These are phyloP conservation scores for Darevskia mixta DNA, from an alignment of 2,797 vertebrate genomes.

Conservation along the genomic window DNA sequence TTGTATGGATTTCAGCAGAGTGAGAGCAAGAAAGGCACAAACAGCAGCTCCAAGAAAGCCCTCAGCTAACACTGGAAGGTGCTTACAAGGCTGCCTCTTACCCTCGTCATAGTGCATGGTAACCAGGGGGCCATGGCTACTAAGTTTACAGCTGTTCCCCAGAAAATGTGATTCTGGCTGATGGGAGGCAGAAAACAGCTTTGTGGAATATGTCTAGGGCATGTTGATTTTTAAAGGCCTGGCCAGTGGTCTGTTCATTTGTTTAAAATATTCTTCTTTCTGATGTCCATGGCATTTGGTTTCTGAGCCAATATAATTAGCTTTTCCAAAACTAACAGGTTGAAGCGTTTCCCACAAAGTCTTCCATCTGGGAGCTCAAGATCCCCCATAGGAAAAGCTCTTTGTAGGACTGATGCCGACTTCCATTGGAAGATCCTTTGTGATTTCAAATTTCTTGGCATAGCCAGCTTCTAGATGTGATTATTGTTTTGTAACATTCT, in stretches of 20 bases:
- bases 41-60: not conserved
- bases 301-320: too few species aligned
- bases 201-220: not conserved
- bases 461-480: accelerated
- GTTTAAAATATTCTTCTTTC: not conserved
- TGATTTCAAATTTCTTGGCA: accelerated
- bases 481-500: not conserved
- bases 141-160: not conserved
- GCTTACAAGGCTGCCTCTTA: not conserved
- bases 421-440: not conserved
- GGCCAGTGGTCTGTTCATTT: not conserved
- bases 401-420: accelerated
- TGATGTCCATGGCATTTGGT: not conserved
- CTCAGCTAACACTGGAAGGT: not conserved
- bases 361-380: accelerated
- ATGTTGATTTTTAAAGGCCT: not conserved
- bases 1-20: not conserved
- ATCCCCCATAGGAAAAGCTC: accelerated
- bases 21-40: not conserved
- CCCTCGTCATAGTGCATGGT: not conserved
- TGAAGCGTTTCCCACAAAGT: not conserved
- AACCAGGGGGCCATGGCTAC: not conserved
- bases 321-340: not conserved
- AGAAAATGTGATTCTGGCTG: not conserved
- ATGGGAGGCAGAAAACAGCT: not conserved